phyloP scores from a whole-genome alignment of 2,888 invertebrate genomes.

The Liopterus haemorrhoidalis region DNA sequence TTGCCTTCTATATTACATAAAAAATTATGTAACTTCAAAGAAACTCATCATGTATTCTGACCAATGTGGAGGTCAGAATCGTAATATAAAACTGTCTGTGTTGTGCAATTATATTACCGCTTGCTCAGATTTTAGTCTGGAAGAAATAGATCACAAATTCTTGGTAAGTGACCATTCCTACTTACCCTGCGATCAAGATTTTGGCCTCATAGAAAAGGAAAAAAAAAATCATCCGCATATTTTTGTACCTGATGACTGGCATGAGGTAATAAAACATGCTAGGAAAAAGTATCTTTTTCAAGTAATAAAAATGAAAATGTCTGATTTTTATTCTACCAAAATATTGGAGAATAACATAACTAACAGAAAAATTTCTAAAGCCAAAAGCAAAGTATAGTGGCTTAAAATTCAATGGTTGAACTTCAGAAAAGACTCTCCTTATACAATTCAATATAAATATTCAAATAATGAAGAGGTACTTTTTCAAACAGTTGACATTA shows the following conservation, averaged over 20 bases:
- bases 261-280: slow-evolving; percentile 15
- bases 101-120: slow-evolving; percentile 24
- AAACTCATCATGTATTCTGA: slow-evolving; percentile 9
- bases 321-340: slow-evolving; percentile 22
- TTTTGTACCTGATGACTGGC: slow-evolving; percentile 6
- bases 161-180: slow-evolving; percentile 17
- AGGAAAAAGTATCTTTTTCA: slow-evolving; percentile 21
- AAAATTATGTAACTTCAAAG: slow-evolving; percentile 17
- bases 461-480: slow-evolving; percentile 23
- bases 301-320: slow-evolving; percentile 20
- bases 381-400: slow-evolving; percentile 6
- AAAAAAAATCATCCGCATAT: slow-evolving; percentile 11
- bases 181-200: slow-evolving; percentile 19
- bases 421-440: background rate
- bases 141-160: too few relatives aligned
- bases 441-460: slow-evolving; percentile 11
- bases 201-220: slow-evolving; percentile 20
- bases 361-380: slow-evolving; percentile 20
- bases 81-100: slow-evolving; percentile 25
- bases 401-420: slow-evolving; percentile 4
- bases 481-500: slow-evolving; percentile 24
- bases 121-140: too few relatives aligned
- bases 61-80: slow-evolving; percentile 19
- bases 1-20: slow-evolving; percentile 19
- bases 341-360: slow-evolving; percentile 21